Evolutionary conservation across 1,140 invertebrate species (phyloP), one percentile per base, ranked within the genome.

Genomic region (Telenomus remus): DNA sequence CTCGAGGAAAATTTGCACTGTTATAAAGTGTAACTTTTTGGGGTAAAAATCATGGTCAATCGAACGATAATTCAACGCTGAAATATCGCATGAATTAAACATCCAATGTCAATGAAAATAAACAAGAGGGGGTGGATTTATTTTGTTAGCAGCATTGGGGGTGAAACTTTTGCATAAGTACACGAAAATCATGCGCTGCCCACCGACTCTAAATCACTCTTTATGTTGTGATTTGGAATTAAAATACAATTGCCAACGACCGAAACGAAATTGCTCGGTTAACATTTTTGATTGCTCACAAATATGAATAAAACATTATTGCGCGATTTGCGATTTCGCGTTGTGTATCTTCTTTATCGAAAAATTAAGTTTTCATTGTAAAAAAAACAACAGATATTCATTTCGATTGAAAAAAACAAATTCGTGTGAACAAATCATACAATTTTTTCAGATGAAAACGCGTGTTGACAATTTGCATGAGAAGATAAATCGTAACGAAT

Each of bases 241-340:
- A 44, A 71, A 71, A 57, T 71, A 37, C 57, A 48, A 55, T 63
- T 47, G 34, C 43, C n/a, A 60, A 69, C 50, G 33, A 46, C 47
- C 59, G 42, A 51, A 63, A 70, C 42, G 46, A 63, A 57, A 71
- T 71, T 71, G 59, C 59, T 27, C 12, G 51, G 35, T 55, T 53
- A 71, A 64, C 49, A 57, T 64, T 63, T 70, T 70, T 49, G 50
- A 70, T 56, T 63, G 46, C 39, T 50, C 56, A 16, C n/a, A 70
- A 50, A 16, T 46, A 70, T 70, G 66, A 70, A 70, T 70, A 70
- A 70, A 61, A 70, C 66, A 70, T 61, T 42, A 60, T 60, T 15
- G 14, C n/a, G n/a, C n/a, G 10, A 33, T 0, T n/a, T 13, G 35
- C 11, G 27, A 53, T 48, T 61, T 27, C 15, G 8, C 13, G 42